Conservation (phyloP, 2,113 vertebrate species). For the Boulengeromyrus knoepffleri region DNA sequence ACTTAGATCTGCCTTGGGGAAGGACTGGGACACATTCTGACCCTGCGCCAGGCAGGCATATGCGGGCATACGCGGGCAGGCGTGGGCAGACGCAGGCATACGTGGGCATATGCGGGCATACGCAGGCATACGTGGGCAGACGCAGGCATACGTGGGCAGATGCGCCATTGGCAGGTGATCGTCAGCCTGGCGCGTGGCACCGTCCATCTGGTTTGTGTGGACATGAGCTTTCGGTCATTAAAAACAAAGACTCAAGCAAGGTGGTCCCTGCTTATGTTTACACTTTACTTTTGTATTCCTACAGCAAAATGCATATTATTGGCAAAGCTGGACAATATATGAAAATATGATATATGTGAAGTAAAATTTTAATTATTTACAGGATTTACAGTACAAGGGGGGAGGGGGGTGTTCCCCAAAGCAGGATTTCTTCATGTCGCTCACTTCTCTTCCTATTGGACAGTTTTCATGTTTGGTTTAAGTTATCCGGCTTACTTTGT, state of each 20-base stretch:
- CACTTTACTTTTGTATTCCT: neutral
- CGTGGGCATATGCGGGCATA: conserved; percentile 37
- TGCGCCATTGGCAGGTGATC: conserved; percentile 38
- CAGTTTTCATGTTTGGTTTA: neutral
- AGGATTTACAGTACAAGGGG: neutral
- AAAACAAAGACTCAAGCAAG: neutral
- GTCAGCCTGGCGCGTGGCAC: conserved; percentile 22
- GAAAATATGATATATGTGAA: neutral
- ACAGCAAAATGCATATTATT: neutral
- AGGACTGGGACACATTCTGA: conserved; percentile 33
- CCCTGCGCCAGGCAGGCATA: conserved; percentile 36
- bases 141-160: conserved; percentile 18
- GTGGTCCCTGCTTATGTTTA: neutral
- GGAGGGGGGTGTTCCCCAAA: neutral
- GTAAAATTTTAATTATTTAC: neutral
- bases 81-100: conserved; percentile 39
- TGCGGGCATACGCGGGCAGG: too few species aligned
- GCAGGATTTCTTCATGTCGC: neutral
- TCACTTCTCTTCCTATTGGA: neutral
- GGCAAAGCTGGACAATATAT: neutral
- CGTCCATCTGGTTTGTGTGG: neutral
- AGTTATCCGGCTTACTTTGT: neutral
- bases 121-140: neutral
- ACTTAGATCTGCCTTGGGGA: conserved; percentile 37
- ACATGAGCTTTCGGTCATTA: neutral